phyloP scores from a whole-genome alignment of 2,888 invertebrate species.

The Pristionchus maxplancki region DNA sequence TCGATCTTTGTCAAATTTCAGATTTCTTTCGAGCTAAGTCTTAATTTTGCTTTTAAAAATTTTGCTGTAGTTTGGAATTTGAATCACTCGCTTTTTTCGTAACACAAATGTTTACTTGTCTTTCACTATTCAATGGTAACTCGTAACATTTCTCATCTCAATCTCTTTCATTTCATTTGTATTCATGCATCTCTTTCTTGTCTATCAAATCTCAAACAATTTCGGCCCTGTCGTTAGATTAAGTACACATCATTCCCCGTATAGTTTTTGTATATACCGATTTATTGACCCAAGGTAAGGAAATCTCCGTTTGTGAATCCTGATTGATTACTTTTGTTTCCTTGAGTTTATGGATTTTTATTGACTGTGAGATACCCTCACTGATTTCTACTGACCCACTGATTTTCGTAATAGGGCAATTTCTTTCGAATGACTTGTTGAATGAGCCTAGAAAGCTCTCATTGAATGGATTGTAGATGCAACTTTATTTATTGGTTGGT shows the following conservation, averaged over 20 bases:
- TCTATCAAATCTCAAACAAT: background rate
- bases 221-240: background rate
- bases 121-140: slow-evolving; percentile 33
- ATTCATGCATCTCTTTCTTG: background rate
- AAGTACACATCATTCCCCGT: background rate
- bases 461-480: background rate
- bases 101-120: slow-evolving; percentile 39
- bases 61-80: background rate
- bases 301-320: background rate
- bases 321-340: background rate
- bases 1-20: slow-evolving; percentile 1
- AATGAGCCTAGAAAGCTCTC: background rate
- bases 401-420: background rate
- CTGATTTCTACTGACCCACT: background rate
- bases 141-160: background rate
- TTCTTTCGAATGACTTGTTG: background rate
- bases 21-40: background rate
- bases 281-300: background rate
- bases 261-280: background rate
- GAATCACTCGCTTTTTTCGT: background rate
- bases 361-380: background rate
- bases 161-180: background rate
- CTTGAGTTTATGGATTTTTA: background rate
- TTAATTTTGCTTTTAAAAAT: background rate
- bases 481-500: background rate